Conservation (phyloP, 1,140 invertebrate species). For the Leptinotarsa undecemlineata region DNA sequence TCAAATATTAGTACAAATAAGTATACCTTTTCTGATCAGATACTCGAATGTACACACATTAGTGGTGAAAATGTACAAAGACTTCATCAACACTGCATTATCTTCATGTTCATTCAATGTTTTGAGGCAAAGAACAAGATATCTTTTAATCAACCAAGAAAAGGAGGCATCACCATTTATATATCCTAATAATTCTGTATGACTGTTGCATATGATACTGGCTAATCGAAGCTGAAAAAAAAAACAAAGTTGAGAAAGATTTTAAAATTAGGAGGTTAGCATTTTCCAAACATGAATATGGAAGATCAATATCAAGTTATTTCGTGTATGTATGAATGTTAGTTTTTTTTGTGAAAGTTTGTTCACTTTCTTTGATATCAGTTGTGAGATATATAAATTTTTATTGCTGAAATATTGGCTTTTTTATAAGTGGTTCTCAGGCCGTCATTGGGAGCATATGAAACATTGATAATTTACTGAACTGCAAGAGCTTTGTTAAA, state of each 20-base stretch:
- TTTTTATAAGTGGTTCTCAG: no score
- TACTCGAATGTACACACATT: conserved; percentile 41
- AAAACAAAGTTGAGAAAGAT: conserved; percentile 22
- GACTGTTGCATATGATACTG: conserved; percentile 9
- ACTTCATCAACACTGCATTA: conserved; percentile 33
- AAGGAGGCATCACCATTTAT: conserved; percentile 54
- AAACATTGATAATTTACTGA: no score
- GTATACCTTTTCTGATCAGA: conserved; percentile 33
- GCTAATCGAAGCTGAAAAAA: conserved; percentile 31
- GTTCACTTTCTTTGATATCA: no score
- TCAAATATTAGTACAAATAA: not conserved
- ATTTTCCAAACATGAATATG: not conserved
- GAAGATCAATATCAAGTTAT: no score
- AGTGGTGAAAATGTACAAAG: conserved; percentile 42
- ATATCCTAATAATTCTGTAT: conserved; percentile 60
- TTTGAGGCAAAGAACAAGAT: conserved; percentile 63
- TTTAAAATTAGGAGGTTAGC: conserved; percentile 21
- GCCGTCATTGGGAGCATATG: no score
- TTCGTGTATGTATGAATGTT: no score
- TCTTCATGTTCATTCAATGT: conserved; percentile 52
- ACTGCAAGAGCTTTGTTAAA: no score
- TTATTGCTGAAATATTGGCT: no score
- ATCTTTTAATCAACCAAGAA: conserved; percentile 64
- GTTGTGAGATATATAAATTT: no score
- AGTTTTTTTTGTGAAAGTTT: no score